Base-by-base conservation (phyloP, 2,113 vertebrate species). In the Sorex fumeus region DNA sequence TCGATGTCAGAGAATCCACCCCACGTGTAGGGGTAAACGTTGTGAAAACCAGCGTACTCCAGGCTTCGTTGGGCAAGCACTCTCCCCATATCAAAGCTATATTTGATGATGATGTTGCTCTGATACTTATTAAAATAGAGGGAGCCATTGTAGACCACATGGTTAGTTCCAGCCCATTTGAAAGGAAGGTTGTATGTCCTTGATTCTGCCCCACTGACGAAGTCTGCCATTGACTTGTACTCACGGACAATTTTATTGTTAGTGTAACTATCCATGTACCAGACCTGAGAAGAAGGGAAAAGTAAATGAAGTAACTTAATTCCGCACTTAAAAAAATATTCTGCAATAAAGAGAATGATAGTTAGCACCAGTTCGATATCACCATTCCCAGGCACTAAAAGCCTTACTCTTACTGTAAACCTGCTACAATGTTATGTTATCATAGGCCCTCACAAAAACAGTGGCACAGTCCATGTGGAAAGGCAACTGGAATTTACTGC, bases 121-220 rank as follows among this genome's bases (percentile, higher is more conserved):
- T 99, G 99, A 92, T 99, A 99, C 95, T 99, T 99, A 98, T 99
- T 99, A 98, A 99, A 99, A 96, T 99, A 99, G 34, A 99, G 99
- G 0, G 99, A 99, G 70, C 99, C 99, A 0, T 99, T 99, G 98
- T 99, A 99, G 93, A 99, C 99, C 0, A 99, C 98, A 0, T 99
- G 99, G 97, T 99, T 99, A 91, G 99, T 99, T 92, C 99, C 99
- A 62, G 99, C 99, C 99, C 99, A 99, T 93, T 99, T 99, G 95
- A 99, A 99, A 0, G 99, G 99, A 83, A 99, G 99, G 94, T 98
- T 99, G 97, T 99, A 99, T 96, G 99, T 99, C 97, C 99, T 98
- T 75, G 99, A 99, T 85, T 99, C 99, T 27, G 98, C 98, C 30
- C 99, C 99, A 0, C 98, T 98, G 83, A 99, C 97, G 84, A 99